Conservation (phyloP, 2,113 vertebrate genomes). For the Lamprologus sp. region DNA sequence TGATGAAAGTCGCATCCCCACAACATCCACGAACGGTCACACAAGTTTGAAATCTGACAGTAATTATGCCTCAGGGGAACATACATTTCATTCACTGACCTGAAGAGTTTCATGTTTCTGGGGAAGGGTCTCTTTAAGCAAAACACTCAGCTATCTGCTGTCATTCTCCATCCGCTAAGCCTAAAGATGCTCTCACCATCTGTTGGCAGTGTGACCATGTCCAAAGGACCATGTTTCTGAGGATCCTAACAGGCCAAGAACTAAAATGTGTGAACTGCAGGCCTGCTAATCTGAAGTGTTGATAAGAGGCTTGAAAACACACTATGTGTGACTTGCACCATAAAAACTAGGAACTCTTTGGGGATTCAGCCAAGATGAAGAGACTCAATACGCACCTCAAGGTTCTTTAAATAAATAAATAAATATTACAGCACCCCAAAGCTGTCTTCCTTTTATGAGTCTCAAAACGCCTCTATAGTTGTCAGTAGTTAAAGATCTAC, state of each 20-base stretch:
- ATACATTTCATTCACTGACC: not conserved
- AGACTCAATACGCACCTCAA: not conserved
- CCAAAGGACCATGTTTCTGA: slow-evolving; percentile 62
- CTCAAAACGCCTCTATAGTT: not conserved
- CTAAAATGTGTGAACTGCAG: slow-evolving; percentile 66
- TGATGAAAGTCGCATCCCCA: not conserved
- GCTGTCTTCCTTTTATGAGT: not conserved
- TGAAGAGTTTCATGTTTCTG: not conserved
- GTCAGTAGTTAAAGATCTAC: not conserved
- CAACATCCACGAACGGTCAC: not conserved
- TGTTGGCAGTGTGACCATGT: slow-evolving; percentile 55
- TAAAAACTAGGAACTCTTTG: slow-evolving; percentile 10
- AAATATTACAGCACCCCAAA: not conserved
- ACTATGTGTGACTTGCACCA: slow-evolving; percentile 45
- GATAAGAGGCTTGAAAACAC: slow-evolving; percentile 62
- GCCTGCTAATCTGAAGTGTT: slow-evolving; percentile 60
- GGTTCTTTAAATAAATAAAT: not conserved
- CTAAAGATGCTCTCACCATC: slow-evolving; percentile 66
- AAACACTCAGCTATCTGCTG: not conserved
- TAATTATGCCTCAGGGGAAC: slow-evolving; percentile 28
- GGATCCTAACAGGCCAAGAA: slow-evolving; percentile 58
- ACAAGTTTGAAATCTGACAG: not conserved
- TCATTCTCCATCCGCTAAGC: slow-evolving; percentile 24
- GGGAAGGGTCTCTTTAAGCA: not conserved
- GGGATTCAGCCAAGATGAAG: slow-evolving; percentile 18